A percentile compares a stretch with the other conserved stretches of the same genome.
Evolutionary conservation across 2,888 invertebrate species (phyloP).

Genomic region (Sinhomidia bicolor): DNA sequence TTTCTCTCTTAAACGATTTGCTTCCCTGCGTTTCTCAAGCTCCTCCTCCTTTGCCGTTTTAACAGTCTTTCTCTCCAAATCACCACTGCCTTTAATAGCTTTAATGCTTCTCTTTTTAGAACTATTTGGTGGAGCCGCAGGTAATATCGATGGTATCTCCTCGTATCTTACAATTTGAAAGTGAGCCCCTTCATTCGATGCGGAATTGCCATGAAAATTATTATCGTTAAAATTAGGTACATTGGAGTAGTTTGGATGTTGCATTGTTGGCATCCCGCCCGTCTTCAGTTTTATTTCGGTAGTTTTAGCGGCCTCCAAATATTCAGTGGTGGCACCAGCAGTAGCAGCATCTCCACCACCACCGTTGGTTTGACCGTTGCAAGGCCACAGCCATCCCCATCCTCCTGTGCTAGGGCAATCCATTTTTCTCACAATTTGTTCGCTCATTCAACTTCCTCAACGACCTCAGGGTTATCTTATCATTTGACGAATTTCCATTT

Average conservation of each 20-base stretch:
- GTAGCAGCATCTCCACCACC: background rate
- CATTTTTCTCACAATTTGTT: too few relatives aligned
- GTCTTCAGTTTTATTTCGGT: background rate
- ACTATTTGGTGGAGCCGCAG: too few relatives aligned
- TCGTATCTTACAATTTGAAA: too few relatives aligned
- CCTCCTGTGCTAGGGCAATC: slow-evolving; percentile 3
- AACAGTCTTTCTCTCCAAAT: background rate
- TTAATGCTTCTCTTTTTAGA: too few relatives aligned
- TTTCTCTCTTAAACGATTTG: background rate
- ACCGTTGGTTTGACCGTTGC: background rate
- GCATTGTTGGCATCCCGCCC: background rate
- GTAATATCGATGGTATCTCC: too few relatives aligned
- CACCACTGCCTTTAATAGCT: too few relatives aligned
- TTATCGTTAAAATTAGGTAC: background rate
- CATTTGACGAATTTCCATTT: too few relatives aligned
- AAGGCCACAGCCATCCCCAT: slow-evolving; percentile 11
- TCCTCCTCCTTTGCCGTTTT: background rate
- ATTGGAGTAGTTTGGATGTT: background rate
- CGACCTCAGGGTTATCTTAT: too few relatives aligned
- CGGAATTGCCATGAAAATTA: too few relatives aligned
- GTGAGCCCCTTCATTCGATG: too few relatives aligned
- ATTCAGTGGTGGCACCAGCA: background rate
- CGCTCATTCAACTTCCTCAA: too few relatives aligned
- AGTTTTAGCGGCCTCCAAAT: background rate
- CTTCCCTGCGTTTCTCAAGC: background rate